phyloP scores from a whole-genome alignment of 2,797 vertebrate genomes.

The Knipowitschia caucasica region DNA sequence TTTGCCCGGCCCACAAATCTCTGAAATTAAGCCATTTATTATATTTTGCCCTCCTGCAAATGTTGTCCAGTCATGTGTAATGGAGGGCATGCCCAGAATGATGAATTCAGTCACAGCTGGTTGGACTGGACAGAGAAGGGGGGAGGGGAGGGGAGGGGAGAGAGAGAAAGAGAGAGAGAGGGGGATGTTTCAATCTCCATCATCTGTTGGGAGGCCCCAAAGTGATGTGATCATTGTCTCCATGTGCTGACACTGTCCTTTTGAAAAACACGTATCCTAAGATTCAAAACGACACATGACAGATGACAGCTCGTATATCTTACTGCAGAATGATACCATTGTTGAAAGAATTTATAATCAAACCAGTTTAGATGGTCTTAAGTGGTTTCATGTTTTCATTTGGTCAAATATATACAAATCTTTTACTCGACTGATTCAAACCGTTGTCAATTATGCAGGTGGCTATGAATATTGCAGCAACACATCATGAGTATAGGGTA shows the following conservation, averaged over 20 bases:
- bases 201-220: constrained; percentile 38
- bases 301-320: too few relatives aligned
- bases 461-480: too few relatives aligned
- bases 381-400: too few relatives aligned
- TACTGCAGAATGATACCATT: too few relatives aligned
- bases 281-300: too few relatives aligned
- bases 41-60: constrained; percentile 66
- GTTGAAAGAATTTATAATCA: too few relatives aligned
- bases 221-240: constrained; percentile 37
- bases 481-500: too few relatives aligned
- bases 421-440: too few relatives aligned
- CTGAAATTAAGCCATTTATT: constrained; percentile 79
- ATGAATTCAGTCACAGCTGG: constrained; percentile 77
- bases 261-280: constrained; percentile 26
- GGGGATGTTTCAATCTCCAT: constrained; percentile 52
- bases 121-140: constrained; percentile 19
- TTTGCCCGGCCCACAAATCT: constrained; percentile 61
- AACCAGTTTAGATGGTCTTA: too few relatives aligned
- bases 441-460: too few relatives aligned
- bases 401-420: too few relatives aligned
- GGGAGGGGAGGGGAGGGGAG: not conserved
- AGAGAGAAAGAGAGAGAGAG: not conserved
- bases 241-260: constrained; percentile 37
- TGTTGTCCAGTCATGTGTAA: constrained; percentile 77
- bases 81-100: constrained; percentile 71